A percentile compares a stretch with the other conserved stretches of the same genome.
These are phyloP conservation scores for Clivina fossor DNA, from an alignment of 2,888 invertebrate genomes.

Conservation along the genomic window DNA sequence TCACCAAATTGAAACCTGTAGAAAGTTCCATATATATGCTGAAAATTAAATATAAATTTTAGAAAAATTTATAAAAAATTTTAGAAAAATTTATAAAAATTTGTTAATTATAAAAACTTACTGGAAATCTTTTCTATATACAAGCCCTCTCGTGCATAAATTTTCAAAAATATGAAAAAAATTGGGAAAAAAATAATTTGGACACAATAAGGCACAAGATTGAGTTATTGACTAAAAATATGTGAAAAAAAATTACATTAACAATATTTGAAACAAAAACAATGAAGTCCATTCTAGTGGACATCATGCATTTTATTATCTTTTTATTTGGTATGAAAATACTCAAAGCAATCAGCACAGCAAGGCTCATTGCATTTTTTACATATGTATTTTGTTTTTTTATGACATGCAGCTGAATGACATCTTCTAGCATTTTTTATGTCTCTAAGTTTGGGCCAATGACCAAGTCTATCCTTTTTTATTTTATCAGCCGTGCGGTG, in stretches of 20 bases:
- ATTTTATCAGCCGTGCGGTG: conserved; percentile 2
- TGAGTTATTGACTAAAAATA: too few relatives aligned
- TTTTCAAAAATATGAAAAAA: not conserved
- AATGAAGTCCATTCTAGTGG: conserved; percentile 3
- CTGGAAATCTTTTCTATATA: not conserved
- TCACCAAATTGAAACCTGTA: too few relatives aligned
- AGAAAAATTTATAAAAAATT: not conserved
- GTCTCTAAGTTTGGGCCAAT: conserved; percentile 15
- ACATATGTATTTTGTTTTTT: conserved; percentile 22
- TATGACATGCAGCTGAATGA: conserved; percentile 12
- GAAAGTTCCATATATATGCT: too few relatives aligned
- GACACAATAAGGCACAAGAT: too few relatives aligned
- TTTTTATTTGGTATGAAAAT: conserved; percentile 13
- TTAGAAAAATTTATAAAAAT: too few relatives aligned
- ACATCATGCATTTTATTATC: conserved; percentile 2
- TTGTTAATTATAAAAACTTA: not conserved
- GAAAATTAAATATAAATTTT: too few relatives aligned
- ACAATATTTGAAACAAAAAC: conserved; percentile 1
- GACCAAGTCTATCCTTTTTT: conserved; percentile 5
- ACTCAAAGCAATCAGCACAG: conserved; percentile 20
- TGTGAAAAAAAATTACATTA: conserved; percentile 3
- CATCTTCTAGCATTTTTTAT: conserved; percentile 23
- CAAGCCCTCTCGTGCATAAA: conserved; percentile 4
- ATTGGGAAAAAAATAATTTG: too few relatives aligned
- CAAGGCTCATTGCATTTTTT: conserved; percentile 16